Evolutionary conservation across 2,113 vertebrate genomes (phyloP).

Genomic region (Ascaphus truei): DNA sequence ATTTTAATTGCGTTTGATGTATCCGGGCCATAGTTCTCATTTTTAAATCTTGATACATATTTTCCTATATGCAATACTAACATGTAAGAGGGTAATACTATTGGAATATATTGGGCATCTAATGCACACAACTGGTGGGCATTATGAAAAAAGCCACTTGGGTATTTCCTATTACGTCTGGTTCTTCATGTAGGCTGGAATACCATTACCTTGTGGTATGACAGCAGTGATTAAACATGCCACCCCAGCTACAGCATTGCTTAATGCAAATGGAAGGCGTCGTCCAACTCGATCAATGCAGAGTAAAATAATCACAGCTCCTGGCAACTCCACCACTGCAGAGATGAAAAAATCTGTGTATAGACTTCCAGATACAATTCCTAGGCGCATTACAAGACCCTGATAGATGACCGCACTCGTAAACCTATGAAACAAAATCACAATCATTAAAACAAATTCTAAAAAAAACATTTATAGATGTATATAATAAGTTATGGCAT

Average conservation of each 20-base stretch:
- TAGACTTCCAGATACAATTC: conserved; percentile 79
- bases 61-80: too few species aligned
- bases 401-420: conserved; percentile 87
- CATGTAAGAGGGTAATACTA: too few species aligned
- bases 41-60: too few species aligned
- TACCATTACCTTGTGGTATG: conserved; percentile 80
- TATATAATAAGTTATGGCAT: too few species aligned
- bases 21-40: too few species aligned
- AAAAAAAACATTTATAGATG: not conserved
- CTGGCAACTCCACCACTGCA: conserved; percentile 77
- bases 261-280: conserved; percentile 74
- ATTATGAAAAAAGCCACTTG: too few species aligned
- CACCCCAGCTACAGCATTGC: conserved; percentile 70
- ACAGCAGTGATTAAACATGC: conserved; percentile 78
- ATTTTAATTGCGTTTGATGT: too few species aligned
- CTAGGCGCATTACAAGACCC: conserved; percentile 88
- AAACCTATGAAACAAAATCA: conserved; percentile 66
- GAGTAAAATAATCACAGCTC: conserved; percentile 77
- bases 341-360: conserved; percentile 87
- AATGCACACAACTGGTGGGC: too few species aligned
- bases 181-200: too few species aligned
- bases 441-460: too few species aligned
- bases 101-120: too few species aligned
- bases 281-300: conserved; percentile 84
- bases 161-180: too few species aligned